Evolutionary conservation across 1,140 invertebrate genomes (phyloP).

Genomic region (Procambarus clarkii): DNA sequence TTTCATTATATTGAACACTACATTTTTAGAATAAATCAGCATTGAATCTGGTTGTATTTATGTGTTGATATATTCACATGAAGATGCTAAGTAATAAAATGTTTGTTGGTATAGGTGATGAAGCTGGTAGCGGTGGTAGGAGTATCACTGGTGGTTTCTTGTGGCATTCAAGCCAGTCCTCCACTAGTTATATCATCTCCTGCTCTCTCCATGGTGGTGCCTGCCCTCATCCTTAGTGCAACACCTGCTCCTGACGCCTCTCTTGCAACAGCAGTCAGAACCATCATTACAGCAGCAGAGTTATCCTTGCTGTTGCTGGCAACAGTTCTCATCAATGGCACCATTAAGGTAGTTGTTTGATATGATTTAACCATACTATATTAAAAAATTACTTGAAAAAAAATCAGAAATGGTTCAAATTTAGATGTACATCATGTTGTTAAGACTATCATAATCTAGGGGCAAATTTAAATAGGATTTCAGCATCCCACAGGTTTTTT

Average conservation of each 20-base stretch:
- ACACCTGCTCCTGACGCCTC: background rate
- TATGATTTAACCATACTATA: background rate
- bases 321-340: constrained; percentile 47
- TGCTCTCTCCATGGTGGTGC: constrained; percentile 48
- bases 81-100: background rate
- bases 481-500: no score
- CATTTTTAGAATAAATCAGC: no score
- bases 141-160: constrained; percentile 19
- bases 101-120: constrained; percentile 23
- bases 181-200: constrained; percentile 53
- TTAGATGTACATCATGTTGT: no score
- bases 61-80: no score
- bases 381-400: no score
- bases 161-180: constrained; percentile 32
- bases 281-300: constrained; percentile 39
- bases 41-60: no score
- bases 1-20: no score
- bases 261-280: constrained; percentile 8
- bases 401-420: no score
- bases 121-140: constrained; percentile 8
- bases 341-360: constrained; percentile 35
- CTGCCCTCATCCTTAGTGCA: constrained; percentile 17
- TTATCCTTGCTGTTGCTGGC: constrained; percentile 34
- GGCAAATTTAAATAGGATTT: no score
- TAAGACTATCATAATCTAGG: no score